These are phyloP conservation scores for Ornithoptera priamus DNA, from an alignment of 2,888 invertebrate species.

Conservation along the genomic window DNA sequence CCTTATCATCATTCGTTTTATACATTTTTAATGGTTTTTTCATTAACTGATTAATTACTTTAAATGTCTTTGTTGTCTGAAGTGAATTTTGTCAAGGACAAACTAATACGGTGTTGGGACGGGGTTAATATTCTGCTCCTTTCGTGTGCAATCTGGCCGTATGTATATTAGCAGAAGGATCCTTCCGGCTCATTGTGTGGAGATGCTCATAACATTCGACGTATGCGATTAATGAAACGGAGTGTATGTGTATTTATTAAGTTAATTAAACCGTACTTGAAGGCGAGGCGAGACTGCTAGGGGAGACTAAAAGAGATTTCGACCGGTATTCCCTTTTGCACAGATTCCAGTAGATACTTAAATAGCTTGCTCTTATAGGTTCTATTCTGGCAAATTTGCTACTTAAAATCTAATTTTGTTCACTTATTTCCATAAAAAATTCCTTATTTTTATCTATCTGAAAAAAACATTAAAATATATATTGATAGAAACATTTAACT, in stretches of 20 bases:
- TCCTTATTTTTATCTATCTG: too few relatives aligned
- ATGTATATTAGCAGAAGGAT: conserved; percentile 13
- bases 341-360: conserved; percentile 21
- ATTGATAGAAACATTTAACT: too few relatives aligned
- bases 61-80: too few relatives aligned
- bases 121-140: not conserved
- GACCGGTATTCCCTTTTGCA: conserved; percentile 29
- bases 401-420: not conserved
- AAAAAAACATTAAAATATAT: too few relatives aligned
- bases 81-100: too few relatives aligned
- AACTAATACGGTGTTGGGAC: too few relatives aligned
- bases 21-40: too few relatives aligned
- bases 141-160: conserved; percentile 14
- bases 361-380: not conserved
- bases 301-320: conserved; percentile 36
- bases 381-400: not conserved
- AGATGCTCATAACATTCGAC: conserved; percentile 73
- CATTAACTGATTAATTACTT: too few relatives aligned
- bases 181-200: conserved; percentile 39
- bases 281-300: conserved; percentile 39
- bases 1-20: too few relatives aligned
- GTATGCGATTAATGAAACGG: conserved; percentile 76
- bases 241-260: conserved; percentile 75
- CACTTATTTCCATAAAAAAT: too few relatives aligned
- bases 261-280: conserved; percentile 77